Evolutionary conservation across 2,797 vertebrate genomes (phyloP).

Genomic region (Meda fulgida): DNA sequence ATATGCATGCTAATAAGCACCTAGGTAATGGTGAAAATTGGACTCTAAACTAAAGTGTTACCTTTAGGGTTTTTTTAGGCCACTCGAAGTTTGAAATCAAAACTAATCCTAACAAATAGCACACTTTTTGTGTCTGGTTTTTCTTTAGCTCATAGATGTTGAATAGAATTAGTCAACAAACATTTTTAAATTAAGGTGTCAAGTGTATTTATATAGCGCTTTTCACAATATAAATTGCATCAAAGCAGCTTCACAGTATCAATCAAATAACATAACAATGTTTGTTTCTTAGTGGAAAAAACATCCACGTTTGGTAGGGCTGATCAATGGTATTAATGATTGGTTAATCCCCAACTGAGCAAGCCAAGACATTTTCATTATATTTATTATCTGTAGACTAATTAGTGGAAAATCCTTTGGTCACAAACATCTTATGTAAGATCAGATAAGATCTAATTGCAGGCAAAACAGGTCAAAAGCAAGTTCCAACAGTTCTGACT

Average conservation of each 20-base stretch:
- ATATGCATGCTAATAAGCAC: no score
- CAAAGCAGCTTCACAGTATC: no score
- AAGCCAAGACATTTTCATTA: no score
- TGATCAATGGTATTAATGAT: no score
- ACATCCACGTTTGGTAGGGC: no score
- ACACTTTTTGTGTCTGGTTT: neutral
- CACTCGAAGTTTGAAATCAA: neutral
- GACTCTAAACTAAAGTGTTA: no score
- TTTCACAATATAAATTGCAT: no score
- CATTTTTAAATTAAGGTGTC: neutral
- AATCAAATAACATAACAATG: no score
- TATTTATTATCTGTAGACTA: neutral
- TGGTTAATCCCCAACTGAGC: no score
- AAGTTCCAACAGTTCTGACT: neutral
- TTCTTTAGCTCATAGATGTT: neutral
- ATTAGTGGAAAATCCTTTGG: neutral
- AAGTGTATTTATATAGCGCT: no score
- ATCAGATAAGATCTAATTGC: neutral
- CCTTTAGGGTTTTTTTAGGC: neutral
- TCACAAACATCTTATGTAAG: neutral
- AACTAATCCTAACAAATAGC: neutral
- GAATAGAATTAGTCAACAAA: neutral
- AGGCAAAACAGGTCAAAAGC: slow-evolving; percentile 20
- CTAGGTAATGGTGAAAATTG: no score
- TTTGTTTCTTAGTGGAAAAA: no score